Base-by-base conservation (phyloP, 2,888 invertebrate species). In the Hyles lineata region DNA sequence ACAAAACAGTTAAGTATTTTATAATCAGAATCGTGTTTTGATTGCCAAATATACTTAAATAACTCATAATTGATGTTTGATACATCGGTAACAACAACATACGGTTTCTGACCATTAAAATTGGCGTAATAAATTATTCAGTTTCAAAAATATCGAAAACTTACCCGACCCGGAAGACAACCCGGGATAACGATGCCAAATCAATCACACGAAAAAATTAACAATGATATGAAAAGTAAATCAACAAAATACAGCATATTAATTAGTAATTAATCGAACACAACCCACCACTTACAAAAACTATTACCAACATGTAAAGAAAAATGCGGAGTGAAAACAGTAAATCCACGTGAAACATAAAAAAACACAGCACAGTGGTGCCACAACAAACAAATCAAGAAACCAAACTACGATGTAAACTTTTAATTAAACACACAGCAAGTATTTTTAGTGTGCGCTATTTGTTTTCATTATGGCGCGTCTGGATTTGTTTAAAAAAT, bases 401-500 rank as follows among this genome's bases (percentile, higher is more conserved):
- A 62, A 74, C 55, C 7, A 60, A n/a, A 74, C 74, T 70, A 70
- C 74, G 76, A 71, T 74, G 72, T 73, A 70, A 67, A 62, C 19
- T 63, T 25, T 73, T 70, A 70, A 73, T 73, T 73, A 70, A 73
- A 73, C 50, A 71, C 62, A 59, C 11, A 19, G 25, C 62, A 62
- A 63, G 61, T 73, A 61, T 70, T 62, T 73, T 70, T 79, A 81
- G 76, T 71, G 73, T 75, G 72, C 75, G 74, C 77, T 75, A 74
- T 76, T 78, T 77, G 72, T 82, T 81, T 75, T 76, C 73, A 78
- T 76, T 74, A 69, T 69, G 76, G 74, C 74, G 73, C 73, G 80
- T 75, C 74, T 78, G 80, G 76, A 78, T 79, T 83, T 85, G 83
- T 84, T 91, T 88, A 84, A 83, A 85, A 87, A 90, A 88, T 84